Base-by-base conservation (phyloP, 2,888 invertebrate species). In the Euproctis similis region DNA sequence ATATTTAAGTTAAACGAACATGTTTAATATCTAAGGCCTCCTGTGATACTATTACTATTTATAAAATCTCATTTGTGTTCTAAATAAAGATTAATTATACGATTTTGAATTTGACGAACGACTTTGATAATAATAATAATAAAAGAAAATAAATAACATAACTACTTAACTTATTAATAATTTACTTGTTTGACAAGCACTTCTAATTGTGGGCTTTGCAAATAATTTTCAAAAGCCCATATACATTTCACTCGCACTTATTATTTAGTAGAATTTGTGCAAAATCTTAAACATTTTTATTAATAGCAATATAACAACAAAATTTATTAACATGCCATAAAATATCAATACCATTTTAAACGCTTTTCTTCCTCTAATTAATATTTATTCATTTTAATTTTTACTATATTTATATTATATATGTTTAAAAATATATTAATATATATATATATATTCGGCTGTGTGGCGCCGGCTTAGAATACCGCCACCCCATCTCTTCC, bases 151-250 rank as follows among this genome's bases (percentile, higher is more conserved):
- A 39, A 31, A 28, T 21, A 46, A 46, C 60, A 58, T 61, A 61
- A 59, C 55, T 58, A 62, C 59, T 59, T 62, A 67, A 59, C 59
- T 57, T 62, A 64, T n/a, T n/a, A n/a, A n/a, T n/a, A n/a, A n/a
- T 63, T 61, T 54, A 63, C 52, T 59, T 61, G 59, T 60, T 64
- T 51, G 56, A 63, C 48, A 54, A 46, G 42, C 40, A 38, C 37
- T 28, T 36, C 40, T 37, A 50, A n/a, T n/a, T n/a, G n/a, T n/a
- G n/a, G 38, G 43, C 42, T 41, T 43, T 28, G 33, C 36, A 41
- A 46, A 44, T 39, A 45, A 49, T 36, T 42, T 41, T 28, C n/a
- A 39, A 38, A 35, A 41, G 22, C 9, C n/a, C n/a, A n/a, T n/a
- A n/a, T n/a, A n/a, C n/a, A n/a, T n/a, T 40, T 38, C 21, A 32